Evolutionary conservation across 1,140 invertebrate genomes (phyloP), one percentile per base, ranked within the genome.

Genomic region (Brachionus asplanchnoidis): DNA sequence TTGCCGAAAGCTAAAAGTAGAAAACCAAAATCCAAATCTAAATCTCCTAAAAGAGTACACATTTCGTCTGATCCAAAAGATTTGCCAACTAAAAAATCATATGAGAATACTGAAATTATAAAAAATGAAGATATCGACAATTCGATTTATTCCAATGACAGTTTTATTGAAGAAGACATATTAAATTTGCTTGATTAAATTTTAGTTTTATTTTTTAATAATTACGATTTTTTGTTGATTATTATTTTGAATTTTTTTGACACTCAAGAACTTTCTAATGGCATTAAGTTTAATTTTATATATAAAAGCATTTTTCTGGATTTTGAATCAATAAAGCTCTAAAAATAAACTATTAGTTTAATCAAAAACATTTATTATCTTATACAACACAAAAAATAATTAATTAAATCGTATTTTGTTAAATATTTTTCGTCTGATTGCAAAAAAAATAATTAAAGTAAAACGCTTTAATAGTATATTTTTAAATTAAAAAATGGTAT

Each of bases 31-130:
- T 20, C 32, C 17, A 82, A 82, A 82, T 82, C 79, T 23, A 82
- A 65, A 82, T 82, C 79, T 65, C 79, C 79, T 11, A 82, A 82
- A 46, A 23, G 79, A 82, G 79, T 82, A 42, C 53, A 60, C 2
- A 82, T 82, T 36, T 82, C 79, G 11, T 44, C 14, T 12, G 42
- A 77, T 46, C 73, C 73, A 36, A 82, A 60, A 65, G 79, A 82
- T 40, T 68, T 82, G 26, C 79, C 79, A 14, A 82, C 17, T 28
- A 50, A 14, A 11, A 77, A 28, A 14, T 50, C 73, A 50, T 28
- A 50, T 6, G 11, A 50, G 14, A 70, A 23, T 32, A 70, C 3
- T 28, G 17, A 26, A 2, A 9, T 26, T 53, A 50, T 11, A 77
- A 36, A 42, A 73, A 40, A 28, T 68, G 32, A 32, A 68, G 20